These are phyloP conservation scores for Thymallus thymallus DNA, from an alignment of 2,113 vertebrate genomes.

Conservation along the genomic window DNA sequence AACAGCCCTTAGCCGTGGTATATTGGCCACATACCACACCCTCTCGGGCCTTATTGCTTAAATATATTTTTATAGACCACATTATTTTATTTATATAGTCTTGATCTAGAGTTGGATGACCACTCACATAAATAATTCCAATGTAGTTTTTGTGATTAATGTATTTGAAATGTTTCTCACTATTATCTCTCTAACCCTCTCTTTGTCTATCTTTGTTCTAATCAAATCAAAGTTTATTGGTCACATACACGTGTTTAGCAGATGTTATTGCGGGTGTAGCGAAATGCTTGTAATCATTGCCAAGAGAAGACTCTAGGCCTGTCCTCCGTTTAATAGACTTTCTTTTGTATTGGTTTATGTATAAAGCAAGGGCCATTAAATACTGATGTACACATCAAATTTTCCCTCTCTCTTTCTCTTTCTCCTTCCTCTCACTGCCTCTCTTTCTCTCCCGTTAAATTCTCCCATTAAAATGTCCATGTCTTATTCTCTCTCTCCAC, in stretches of 20 bases:
- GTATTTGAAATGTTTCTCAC: not conserved
- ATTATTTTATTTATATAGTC: conserved; percentile 33
- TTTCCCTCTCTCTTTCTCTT: not conserved
- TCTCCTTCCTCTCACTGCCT: not conserved
- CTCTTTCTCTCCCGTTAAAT: not conserved
- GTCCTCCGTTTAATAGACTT: no score
- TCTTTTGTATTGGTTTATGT: no score
- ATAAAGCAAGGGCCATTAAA: no score
- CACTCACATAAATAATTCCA: conserved; percentile 6
- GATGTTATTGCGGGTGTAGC: no score
- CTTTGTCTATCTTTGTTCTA: not conserved
- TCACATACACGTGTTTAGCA: no score
- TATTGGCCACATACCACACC: no score
- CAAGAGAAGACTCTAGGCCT: not conserved
- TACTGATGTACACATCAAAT: not conserved
- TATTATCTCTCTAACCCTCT: not conserved
- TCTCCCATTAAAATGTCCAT: not conserved
- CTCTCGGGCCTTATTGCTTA: no score
- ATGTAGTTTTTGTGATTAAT: conserved; percentile 44
- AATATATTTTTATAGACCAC: conserved; percentile 20
- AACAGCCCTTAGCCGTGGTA: no score
- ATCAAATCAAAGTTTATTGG: no score
- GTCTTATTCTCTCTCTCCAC: not conserved
- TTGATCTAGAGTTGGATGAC: not conserved
- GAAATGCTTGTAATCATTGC: no score